Base-by-base conservation (phyloP, 1,140 invertebrate species). In the Drosophila tropicalis region DNA sequence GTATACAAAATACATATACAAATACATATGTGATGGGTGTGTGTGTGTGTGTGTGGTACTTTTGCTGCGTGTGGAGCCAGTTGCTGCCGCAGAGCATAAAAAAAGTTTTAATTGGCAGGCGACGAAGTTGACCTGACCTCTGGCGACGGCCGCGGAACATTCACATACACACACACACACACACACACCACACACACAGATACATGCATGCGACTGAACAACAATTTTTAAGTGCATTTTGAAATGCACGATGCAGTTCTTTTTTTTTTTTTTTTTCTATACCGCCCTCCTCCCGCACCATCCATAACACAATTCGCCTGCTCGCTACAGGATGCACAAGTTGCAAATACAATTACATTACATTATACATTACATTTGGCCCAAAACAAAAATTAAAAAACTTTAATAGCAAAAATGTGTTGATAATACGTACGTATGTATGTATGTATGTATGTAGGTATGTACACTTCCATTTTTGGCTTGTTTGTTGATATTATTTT, bases 21-120 rank as follows among this genome's bases (percentile, higher is more conserved):
- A n/a, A n/a, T 17, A 12, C 36, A 65, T 40, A 41, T 40, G 34
- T 22, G 9, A 65, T 58, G 29, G 15, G 40, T 12, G 32, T 29
- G 40, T 56, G 29, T n/a, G 34, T 32, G 10, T 62, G 39, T 74
- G 55, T 67, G 55, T 40, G 12, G 5, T 1, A 5, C 9, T 36
- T 39, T 71, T 75, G 72, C 19, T 63, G 60, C 69, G 36, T 10
- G 19, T 12, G 3, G 13, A 39, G 34, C 57, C 34, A 60, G 36
- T 60, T 47, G 73, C 60, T 68, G 75, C 74, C 84, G 83, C 72
- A 86, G 79, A 79, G 79, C 76, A 86, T 83, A 87, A 79, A 86
- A 86, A 51, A 86, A 86, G 67, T 86, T 86, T 86, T 86, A 86
- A 86, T 86, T 86, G 83, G 84, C 83, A 86, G 84, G 76, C 83